A percentile compares a stretch with the other conserved stretches of the same genome.
These are phyloP conservation scores for Eretmocerus hayati DNA, from an alignment of 2,888 invertebrate genomes.

Conservation along the genomic window DNA sequence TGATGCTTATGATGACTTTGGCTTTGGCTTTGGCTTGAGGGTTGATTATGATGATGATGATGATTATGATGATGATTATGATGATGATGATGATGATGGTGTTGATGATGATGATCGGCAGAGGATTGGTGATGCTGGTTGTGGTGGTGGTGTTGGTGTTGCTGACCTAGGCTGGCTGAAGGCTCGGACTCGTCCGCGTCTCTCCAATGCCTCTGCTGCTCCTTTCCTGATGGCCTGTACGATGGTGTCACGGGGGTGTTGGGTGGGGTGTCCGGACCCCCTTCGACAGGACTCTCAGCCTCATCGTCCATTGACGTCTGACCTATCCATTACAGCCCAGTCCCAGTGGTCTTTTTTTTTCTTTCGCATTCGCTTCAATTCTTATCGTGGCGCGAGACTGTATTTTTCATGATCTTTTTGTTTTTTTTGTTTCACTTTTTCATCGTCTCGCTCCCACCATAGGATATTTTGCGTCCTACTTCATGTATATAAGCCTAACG, in stretches of 20 bases:
- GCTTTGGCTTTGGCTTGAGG: constrained; percentile 4
- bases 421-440: constrained; percentile 30
- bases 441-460: constrained; percentile 31
- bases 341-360: too few relatives aligned
- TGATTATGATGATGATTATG: constrained; percentile 46
- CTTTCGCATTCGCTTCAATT: too few relatives aligned
- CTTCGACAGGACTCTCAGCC: constrained; percentile 41
- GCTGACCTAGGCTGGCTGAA: constrained; percentile 41
- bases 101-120: constrained; percentile 28
- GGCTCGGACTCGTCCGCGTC: constrained; percentile 33
- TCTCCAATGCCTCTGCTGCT: constrained; percentile 40
- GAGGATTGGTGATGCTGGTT: constrained; percentile 41
- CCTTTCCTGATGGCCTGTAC: constrained; percentile 35
- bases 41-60: constrained; percentile 42
- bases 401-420: constrained; percentile 33
- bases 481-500: constrained; percentile 44
- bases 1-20: constrained; percentile 37
- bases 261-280: constrained; percentile 44
- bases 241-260: constrained; percentile 45
- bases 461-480: constrained; percentile 35
- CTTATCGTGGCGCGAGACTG: too few relatives aligned
- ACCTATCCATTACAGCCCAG: constrained; percentile 47
- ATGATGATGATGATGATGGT: constrained; percentile 33
- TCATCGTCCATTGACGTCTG: constrained; percentile 45
- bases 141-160: constrained; percentile 47